phyloP scores from a whole-genome alignment of 2,888 invertebrate genomes.

The Machimus rusticus region DNA sequence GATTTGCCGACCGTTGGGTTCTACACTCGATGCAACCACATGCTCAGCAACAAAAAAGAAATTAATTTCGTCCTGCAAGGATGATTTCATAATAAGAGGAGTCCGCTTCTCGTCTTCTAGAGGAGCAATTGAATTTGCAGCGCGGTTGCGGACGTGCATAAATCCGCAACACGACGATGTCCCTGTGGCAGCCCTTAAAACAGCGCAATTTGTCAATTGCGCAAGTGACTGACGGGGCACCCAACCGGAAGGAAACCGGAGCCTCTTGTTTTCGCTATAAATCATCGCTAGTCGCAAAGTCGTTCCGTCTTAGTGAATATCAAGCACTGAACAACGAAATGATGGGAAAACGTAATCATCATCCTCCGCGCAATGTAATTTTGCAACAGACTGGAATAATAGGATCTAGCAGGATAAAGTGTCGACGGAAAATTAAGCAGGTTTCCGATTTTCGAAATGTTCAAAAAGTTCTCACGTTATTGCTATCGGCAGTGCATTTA shows the following conservation, averaged over 20 bases:
- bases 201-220: not conserved
- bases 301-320: not conserved
- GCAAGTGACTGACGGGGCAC: not conserved
- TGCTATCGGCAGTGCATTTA: not conserved
- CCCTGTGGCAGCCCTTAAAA: not conserved
- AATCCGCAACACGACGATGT: not conserved
- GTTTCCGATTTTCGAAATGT: not conserved
- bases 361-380: not conserved
- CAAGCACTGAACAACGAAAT: not conserved
- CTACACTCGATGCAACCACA: not conserved
- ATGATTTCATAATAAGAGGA: not conserved
- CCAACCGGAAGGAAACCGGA: not conserved
- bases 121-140: slow-evolving; percentile 2
- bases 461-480: not conserved
- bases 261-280: not conserved
- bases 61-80: not conserved
- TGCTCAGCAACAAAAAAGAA: not conserved
- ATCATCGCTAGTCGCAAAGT: not conserved
- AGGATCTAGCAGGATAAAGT: slow-evolving; percentile 5
- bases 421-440: slow-evolving; percentile 13
- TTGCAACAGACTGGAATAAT: slow-evolving; percentile 18
- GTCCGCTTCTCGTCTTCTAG: not conserved
- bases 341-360: slow-evolving; percentile 18
- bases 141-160: not conserved
- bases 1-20: not conserved